Evolutionary conservation across 2,888 invertebrate genomes (phyloP).

Genomic region (Calliopum simillimum): DNA sequence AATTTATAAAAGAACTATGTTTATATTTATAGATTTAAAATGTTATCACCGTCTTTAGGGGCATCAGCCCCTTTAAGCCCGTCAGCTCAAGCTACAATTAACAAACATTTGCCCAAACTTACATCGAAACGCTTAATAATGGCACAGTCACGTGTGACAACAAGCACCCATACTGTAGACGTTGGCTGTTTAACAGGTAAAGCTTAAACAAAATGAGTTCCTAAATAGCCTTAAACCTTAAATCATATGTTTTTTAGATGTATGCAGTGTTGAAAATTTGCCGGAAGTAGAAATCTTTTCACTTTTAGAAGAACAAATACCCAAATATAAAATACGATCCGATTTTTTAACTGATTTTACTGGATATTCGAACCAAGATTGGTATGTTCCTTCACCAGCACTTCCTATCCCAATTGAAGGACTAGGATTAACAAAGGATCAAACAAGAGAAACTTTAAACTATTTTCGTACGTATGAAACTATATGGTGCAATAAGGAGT

Average conservation of each 20-base stretch:
- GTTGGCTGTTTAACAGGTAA: conserved; percentile 66
- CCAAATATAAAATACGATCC: conserved; percentile 91
- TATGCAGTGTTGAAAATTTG: conserved; percentile 91
- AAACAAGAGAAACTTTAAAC: conserved; percentile 95
- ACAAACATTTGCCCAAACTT: conserved; percentile 65
- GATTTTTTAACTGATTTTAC: conserved; percentile 93
- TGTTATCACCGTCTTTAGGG: conserved; percentile 60
- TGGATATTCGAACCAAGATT: conserved; percentile 79
- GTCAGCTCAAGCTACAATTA: conserved; percentile 66
- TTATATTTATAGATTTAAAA: conserved; percentile 46
- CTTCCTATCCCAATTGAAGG: conserved; percentile 80
- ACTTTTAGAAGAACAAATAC: conserved; percentile 93
- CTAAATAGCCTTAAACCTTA: background rate
- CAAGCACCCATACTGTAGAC: conserved; percentile 58
- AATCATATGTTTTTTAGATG: conserved; percentile 71
- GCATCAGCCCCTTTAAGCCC: conserved; percentile 66
- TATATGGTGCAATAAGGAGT: no score
- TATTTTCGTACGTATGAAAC: conserved; percentile 89
- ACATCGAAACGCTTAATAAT: conserved; percentile 61
- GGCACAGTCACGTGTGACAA: conserved; percentile 53
- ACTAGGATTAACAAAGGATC: conserved; percentile 89
- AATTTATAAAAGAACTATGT: conserved; percentile 10
- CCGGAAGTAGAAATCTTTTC: conserved; percentile 97
- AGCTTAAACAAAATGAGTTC: conserved; percentile 1
- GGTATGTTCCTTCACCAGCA: conserved; percentile 92